Conservation (phyloP, 2,888 invertebrate genomes). For the Prostheceraeus crozeri region DNA sequence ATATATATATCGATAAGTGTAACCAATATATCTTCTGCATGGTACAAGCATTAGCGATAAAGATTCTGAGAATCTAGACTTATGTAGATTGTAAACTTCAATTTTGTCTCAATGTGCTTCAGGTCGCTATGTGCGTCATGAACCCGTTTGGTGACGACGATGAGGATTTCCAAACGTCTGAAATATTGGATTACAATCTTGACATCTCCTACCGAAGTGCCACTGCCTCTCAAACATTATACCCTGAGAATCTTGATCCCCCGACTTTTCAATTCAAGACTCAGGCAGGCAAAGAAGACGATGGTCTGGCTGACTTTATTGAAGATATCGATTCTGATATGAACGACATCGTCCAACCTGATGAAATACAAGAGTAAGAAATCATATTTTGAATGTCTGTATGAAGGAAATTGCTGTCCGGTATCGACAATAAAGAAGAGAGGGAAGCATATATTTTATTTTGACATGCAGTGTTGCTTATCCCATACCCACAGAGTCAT, state of each 20-base stretch:
- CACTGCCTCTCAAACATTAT: not conserved
- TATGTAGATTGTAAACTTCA: no score
- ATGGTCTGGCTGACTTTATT: conserved; percentile 1
- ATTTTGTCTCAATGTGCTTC: no score
- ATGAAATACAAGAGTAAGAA: conserved; percentile 2
- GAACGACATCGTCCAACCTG: not conserved
- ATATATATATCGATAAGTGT: no score
- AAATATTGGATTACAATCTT: conserved; percentile 34
- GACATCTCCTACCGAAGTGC: conserved; percentile 28
- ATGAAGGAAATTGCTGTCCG: no score
- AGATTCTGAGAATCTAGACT: no score
- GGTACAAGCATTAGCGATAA: no score
- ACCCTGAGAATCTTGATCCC: conserved; percentile 22
- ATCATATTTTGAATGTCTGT: no score
- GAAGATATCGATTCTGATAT: conserved; percentile 17
- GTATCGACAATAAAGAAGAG: no score
- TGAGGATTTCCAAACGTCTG: conserved; percentile 35
- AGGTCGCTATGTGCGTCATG: conserved; percentile 38
- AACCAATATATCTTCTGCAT: no score
- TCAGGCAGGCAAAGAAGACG: not conserved
- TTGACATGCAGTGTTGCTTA: no score
- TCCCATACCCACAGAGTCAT: no score
- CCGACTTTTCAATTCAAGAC: not conserved
- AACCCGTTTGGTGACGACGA: conserved; percentile 37
- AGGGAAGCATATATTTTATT: no score